Conservation (phyloP, 2,113 vertebrate species). For the Sus scrofa region T2T-Sscrofa CM000824.6:132833001-132833500, state of each 20-base stretch:
- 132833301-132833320: background rate
- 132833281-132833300: background rate
- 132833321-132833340: background rate
- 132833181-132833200: background rate
- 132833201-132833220: background rate
- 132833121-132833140: background rate
- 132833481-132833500: slow-evolving; percentile 24
- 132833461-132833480: slow-evolving; percentile 41
- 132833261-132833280: background rate
- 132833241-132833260: background rate
- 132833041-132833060: background rate
- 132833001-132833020: background rate
- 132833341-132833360: slow-evolving; percentile 3
- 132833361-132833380: slow-evolving; percentile 15
- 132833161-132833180: background rate
- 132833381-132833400: slow-evolving; percentile 35
- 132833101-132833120: background rate
- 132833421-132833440: slow-evolving; percentile 23
- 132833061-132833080: background rate
- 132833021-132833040: background rate
- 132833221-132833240: background rate
- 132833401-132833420: background rate
- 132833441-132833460: slow-evolving; percentile 1
- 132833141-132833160: background rate
- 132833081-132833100: background rate